phyloP scores from a whole-genome alignment of 2,888 invertebrate species.

The Netelia melanura region DNA sequence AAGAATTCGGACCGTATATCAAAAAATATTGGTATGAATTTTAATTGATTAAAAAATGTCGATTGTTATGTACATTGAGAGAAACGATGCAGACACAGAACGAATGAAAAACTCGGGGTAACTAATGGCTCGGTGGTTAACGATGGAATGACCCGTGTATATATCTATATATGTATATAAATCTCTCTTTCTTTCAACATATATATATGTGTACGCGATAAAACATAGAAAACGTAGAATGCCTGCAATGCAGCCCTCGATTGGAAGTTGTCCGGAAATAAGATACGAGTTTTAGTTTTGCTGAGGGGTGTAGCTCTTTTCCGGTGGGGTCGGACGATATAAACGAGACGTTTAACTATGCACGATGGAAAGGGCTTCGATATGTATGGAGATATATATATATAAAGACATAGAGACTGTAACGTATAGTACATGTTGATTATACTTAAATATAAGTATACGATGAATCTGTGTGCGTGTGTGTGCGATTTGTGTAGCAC shows the following conservation, averaged over 20 bases:
- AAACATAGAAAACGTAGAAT: slow-evolving; percentile 57
- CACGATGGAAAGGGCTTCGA: slow-evolving; percentile 30
- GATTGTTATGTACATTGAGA: too few relatives aligned
- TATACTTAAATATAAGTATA: not conserved
- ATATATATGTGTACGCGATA: slow-evolving; percentile 13
- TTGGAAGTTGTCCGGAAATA: slow-evolving; percentile 67
- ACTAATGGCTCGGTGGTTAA: too few relatives aligned
- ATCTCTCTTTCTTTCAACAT: not conserved
- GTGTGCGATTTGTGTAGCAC: slow-evolving; percentile 21
- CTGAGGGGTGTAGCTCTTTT: slow-evolving; percentile 20
- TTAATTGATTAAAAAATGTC: too few relatives aligned
- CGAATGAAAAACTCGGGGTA: too few relatives aligned
- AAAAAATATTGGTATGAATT: too few relatives aligned
- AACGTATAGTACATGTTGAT: not conserved
- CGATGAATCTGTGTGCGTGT: not conserved
- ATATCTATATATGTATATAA: not conserved
- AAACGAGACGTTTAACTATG: slow-evolving; percentile 35
- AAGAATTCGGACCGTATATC: too few relatives aligned
- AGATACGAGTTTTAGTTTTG: slow-evolving; percentile 65
- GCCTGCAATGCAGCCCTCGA: slow-evolving; percentile 73
- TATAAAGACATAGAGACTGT: not conserved
- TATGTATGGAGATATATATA: not conserved
- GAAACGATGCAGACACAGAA: too few relatives aligned
- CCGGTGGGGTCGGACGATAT: slow-evolving; percentile 13
- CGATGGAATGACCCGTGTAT: not conserved